Evolutionary conservation across 2,888 invertebrate species (phyloP), one percentile per base, ranked within the genome.

Genomic region (Tenodera sinensis): DNA sequence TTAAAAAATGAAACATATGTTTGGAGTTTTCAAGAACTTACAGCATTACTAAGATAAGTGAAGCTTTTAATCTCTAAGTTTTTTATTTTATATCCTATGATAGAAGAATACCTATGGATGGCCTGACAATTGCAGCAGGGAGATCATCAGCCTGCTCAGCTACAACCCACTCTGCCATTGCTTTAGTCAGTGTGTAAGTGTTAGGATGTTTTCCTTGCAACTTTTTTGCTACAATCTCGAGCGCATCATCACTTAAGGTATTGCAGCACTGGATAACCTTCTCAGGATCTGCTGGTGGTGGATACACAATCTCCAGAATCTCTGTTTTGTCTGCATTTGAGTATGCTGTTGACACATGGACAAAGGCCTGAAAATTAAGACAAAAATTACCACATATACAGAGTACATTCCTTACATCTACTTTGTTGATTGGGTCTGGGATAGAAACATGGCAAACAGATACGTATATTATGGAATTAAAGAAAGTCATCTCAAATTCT

Each of bases 321-420:
- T 95, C 95, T n/a, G 92, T 92, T 90, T 93, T 92, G 91, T 94
- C 94, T 91, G 94, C 94, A 92, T 95, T 95, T 86, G 94, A 98
- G 93, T 98, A 98, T 0, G 98, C 96, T 0, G 98, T 98, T 2
- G 98, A 98, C 9, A 98, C 95, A 93, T 98, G 97, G 86, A 96
- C 94, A 92, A 97, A 96, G 6, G 96, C 93, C 95, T 96, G 93
- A 12, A 92, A 91, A 54, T 71, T 7, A 71, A 71, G 54, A 71
- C 20, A 71, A 20, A 14, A 81, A 84, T 28, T 28, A 86, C 25
- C 87, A 85, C 28, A 84, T 28, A 34, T 34, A 34, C 34, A 34
- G 2, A 30, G 4, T 4, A 30, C 2, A 30, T 30, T 30, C 30
- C 30, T 30, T 30, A 4, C 30, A 30, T 30, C 30, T 30, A 30